Base-by-base conservation (phyloP, 1,140 invertebrate species). In the Hypothenemus hampei region DNA sequence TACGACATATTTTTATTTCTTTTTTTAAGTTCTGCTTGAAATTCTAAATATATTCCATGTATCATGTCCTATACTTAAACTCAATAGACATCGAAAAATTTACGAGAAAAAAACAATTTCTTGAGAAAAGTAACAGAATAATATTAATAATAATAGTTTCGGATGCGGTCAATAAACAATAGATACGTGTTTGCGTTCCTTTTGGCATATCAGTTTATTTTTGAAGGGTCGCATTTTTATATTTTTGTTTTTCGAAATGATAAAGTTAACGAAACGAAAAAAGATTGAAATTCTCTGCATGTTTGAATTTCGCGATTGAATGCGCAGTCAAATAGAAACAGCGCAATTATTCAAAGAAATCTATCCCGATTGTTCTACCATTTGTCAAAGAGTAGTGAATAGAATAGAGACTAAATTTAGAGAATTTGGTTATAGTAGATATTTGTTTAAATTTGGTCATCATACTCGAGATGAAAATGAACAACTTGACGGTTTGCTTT, bases 181-280 rank as follows among this genome's bases (percentile, higher is more conserved):
- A 7, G n/a, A 29, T 7, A 29, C 6, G 18, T 40, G 5, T 39
- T 39, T 6, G 81, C 36, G 85, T n/a, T n/a, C n/a, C n/a, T n/a
- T n/a, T n/a, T n/a, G n/a, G n/a, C n/a, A n/a, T n/a, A n/a, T n/a
- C n/a, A n/a, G n/a, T n/a, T n/a, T n/a, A n/a, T n/a, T n/a, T n/a
- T n/a, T n/a, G n/a, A n/a, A n/a, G n/a, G n/a, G n/a, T n/a, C n/a
- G n/a, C n/a, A n/a, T n/a, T n/a, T n/a, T n/a, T n/a, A n/a, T n/a
- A n/a, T n/a, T n/a, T n/a, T n/a, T 13, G n/a, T 6, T 39, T 40
- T 40, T 40, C 3, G 20, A 40, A 40, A 40, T 18, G 15, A 18
- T 15, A 40, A 40, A 40, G 18, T 40, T 40, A 40, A 40, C 37
- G 15, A 3, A 40, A 40, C 37, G 13, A 40, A 18, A 40, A 4